Conservation (phyloP, 2,113 vertebrate genomes). For the Erythrocebus patas region DNA sequence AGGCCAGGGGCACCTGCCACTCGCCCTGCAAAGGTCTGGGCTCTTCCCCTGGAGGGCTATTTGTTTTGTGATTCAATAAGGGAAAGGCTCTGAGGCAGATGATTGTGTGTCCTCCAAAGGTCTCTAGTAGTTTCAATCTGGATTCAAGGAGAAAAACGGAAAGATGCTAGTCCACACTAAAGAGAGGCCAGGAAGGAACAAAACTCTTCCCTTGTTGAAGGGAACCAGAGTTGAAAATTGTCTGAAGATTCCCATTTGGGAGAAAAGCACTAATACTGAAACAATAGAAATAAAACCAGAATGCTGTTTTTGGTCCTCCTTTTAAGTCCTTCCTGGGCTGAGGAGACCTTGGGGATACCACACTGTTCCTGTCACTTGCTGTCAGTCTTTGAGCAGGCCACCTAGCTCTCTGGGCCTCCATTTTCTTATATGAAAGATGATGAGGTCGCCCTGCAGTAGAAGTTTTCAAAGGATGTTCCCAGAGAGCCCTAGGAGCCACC, state of each 20-base stretch:
- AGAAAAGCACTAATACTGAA: rapidly evolving
- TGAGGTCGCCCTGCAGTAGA: neutral
- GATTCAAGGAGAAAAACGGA: neutral
- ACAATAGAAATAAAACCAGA: neutral
- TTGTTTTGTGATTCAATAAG: neutral
- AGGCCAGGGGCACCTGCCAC: rapidly evolving
- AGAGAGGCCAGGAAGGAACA: neutral
- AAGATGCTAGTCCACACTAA: neutral
- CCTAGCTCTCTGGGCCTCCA: neutral
- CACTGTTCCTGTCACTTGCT: neutral
- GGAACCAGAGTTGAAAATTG: neutral
- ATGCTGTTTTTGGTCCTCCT: rapidly evolving
- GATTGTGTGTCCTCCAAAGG: neutral
- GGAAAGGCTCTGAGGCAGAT: neutral
- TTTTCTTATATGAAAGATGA: neutral
- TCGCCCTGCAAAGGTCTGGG: neutral
- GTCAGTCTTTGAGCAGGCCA: neutral
- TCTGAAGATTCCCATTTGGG: neutral
- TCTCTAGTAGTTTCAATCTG: neutral
- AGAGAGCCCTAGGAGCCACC: neutral
- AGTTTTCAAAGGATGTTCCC: neutral
- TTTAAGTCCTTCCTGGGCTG: no score
- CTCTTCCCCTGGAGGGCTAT: neutral
- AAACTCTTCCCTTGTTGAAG: neutral
- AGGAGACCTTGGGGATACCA: neutral